Evolutionary conservation across 2,113 vertebrate species (phyloP).

Genomic region (Entelurus aequoreus): DNA sequence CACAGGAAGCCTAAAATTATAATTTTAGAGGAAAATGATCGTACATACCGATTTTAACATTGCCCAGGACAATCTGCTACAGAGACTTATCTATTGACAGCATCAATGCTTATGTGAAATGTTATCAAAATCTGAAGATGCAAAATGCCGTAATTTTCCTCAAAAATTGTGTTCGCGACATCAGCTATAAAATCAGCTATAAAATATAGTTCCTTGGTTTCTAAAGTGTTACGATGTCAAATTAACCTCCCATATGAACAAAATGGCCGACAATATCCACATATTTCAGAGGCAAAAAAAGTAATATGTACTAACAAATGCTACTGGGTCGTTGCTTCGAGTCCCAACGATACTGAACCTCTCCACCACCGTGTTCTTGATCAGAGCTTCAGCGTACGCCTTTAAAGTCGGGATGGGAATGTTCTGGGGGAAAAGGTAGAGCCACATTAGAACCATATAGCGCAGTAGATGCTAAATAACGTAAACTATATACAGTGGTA

Average conservation of each 20-base stretch:
- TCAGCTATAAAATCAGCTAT: too few species aligned
- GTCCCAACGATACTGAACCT: conserved; percentile 95
- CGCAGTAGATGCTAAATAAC: not conserved
- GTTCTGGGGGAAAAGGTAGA: conserved; percentile 72
- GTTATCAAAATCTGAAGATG: too few species aligned
- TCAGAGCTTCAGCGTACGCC: conserved; percentile 86
- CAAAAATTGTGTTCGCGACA: too few species aligned
- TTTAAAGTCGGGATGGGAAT: conserved; percentile 89
- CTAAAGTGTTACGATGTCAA: not conserved
- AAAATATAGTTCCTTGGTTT: not conserved
- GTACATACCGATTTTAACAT: too few species aligned
- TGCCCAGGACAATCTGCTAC: too few species aligned
- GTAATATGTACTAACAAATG: conserved; percentile 77
- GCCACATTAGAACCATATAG: not conserved
- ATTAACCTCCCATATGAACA: not conserved
- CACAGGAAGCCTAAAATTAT: too few species aligned
- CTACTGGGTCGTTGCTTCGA: conserved; percentile 91
- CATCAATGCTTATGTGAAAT: too few species aligned
- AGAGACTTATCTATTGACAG: too few species aligned
- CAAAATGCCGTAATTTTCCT: too few species aligned
- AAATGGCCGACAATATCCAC: not conserved
- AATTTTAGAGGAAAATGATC: too few species aligned
- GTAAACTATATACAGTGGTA: not conserved
- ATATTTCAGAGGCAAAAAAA: too few species aligned
- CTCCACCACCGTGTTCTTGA: conserved; percentile 83